Percentiles rank a stretch among this genome's conserved stretches.
These are phyloP conservation scores for Dryoscopus gambensis DNA, from an alignment of 2,113 vertebrate genomes.

Conservation along the genomic window DNA sequence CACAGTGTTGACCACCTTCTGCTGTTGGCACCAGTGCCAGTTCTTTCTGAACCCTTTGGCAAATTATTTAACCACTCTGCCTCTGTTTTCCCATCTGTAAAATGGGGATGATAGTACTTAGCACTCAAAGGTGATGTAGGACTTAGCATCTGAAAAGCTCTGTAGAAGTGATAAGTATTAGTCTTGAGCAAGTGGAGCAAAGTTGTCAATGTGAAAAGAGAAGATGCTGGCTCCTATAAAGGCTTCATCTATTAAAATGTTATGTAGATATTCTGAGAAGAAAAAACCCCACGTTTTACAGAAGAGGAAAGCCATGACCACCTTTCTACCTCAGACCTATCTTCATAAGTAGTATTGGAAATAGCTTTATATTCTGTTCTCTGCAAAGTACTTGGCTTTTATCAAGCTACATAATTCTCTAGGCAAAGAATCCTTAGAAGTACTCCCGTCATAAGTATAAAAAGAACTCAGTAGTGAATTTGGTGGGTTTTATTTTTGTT, in stretches of 20 bases:
- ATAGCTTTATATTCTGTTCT: conserved; percentile 72
- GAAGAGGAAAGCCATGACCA: conserved; percentile 95
- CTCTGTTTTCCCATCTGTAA: conserved; percentile 58
- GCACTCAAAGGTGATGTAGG: neutral
- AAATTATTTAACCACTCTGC: conserved; percentile 48
- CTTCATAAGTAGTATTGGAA: conserved; percentile 79
- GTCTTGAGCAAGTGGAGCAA: conserved; percentile 47
- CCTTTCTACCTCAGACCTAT: conserved; percentile 98
- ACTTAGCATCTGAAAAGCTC: conserved; percentile 6
- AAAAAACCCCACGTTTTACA: conserved; percentile 76
- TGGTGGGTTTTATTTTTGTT: conserved; percentile 73
- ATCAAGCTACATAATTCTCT: conserved; percentile 62
- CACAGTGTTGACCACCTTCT: neutral
- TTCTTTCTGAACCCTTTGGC: neutral
- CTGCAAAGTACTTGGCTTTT: conserved; percentile 67
- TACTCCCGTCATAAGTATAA: conserved; percentile 39
- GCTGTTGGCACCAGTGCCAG: neutral
- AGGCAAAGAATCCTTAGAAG: conserved; percentile 69
- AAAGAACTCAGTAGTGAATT: conserved; percentile 74
- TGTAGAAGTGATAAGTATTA: conserved; percentile 9
- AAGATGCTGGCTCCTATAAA: neutral
- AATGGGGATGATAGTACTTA: conserved; percentile 12
- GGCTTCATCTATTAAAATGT: conserved; percentile 44
- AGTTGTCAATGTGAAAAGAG: conserved; percentile 23
- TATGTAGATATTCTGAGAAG: conserved; percentile 76